A percentile compares a stretch with the other conserved stretches of the same genome.
phyloP scores from a whole-genome alignment of 2,888 invertebrate species.

The Drymonia ruficornis region DNA sequence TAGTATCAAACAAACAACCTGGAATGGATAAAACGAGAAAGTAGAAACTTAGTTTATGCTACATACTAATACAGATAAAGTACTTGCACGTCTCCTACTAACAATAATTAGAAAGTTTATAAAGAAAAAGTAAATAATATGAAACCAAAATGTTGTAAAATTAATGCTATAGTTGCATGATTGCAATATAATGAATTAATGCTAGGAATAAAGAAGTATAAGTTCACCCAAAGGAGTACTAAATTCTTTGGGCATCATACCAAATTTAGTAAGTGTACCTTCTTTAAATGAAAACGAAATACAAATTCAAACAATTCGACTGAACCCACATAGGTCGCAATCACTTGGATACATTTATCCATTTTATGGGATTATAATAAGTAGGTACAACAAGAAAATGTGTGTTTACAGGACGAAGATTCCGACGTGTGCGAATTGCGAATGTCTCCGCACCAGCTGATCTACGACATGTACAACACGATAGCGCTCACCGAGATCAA shows the following conservation, averaged over 20 bases:
- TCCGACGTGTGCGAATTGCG: slow-evolving; percentile 88
- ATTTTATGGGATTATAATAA: no score
- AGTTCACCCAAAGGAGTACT: no score
- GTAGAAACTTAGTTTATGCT: background rate
- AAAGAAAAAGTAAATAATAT: background rate
- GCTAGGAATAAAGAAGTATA: no score
- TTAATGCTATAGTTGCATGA: no score
- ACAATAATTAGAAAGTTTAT: background rate
- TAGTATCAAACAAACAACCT: no score
- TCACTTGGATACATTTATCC: no score
- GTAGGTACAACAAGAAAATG: no score
- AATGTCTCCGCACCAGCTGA: slow-evolving; percentile 92
- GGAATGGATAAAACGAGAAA: background rate
- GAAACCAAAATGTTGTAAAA: background rate
- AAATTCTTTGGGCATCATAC: no score
- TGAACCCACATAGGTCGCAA: background rate
- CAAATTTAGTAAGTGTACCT: no score
- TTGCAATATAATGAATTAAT: no score
- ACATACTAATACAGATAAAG: background rate
- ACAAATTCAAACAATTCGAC: background rate
- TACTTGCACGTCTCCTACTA: background rate
- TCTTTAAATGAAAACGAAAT: background rate
- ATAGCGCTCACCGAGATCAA: slow-evolving; percentile 93
- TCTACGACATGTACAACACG: slow-evolving; percentile 92
- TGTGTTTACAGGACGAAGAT: slow-evolving; percentile 85